phyloP scores from a whole-genome alignment of 2,888 invertebrate genomes.

The Platycheirus albimanus region DNA sequence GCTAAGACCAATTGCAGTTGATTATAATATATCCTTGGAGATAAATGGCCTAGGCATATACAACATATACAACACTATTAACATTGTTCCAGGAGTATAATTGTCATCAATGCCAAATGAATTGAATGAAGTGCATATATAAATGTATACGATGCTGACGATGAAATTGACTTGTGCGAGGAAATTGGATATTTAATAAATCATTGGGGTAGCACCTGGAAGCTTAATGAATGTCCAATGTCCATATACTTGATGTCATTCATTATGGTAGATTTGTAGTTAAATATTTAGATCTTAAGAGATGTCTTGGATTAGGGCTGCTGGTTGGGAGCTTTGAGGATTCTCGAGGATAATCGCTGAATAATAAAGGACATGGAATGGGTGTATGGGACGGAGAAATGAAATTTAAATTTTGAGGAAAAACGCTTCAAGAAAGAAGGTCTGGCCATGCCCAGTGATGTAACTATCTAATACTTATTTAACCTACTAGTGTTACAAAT shows the following conservation, averaged over 20 bases:
- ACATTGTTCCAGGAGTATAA: constrained; percentile 56
- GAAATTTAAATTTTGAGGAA: no score
- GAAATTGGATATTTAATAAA: constrained; percentile 50
- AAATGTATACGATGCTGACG: constrained; percentile 48
- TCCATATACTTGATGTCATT: constrained; percentile 3
- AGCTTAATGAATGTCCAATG: constrained; percentile 17
- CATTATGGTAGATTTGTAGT: constrained; percentile 8
- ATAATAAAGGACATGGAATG: no score
- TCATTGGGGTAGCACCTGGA: constrained; percentile 46
- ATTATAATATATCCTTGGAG: constrained; percentile 53
- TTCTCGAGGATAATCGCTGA: no score
- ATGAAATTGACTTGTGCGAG: constrained; percentile 41
- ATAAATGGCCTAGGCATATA: constrained; percentile 35
- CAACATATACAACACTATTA: constrained; percentile 31
- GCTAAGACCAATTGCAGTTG: constrained; percentile 27
- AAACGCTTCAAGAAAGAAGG: no score
- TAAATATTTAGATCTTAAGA: background rate
- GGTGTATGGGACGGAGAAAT: no score
- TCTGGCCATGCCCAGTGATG: no score
- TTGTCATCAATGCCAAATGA: constrained; percentile 60
- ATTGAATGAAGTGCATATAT: constrained; percentile 55
- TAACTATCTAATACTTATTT: no score
- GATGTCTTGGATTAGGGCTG: background rate
- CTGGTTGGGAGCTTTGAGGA: no score
- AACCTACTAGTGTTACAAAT: no score